Percentiles rank a stretch among this genome's conserved stretches.
phyloP scores from a whole-genome alignment of 2,888 invertebrate genomes.

The Polydrusus cervinus region DNA sequence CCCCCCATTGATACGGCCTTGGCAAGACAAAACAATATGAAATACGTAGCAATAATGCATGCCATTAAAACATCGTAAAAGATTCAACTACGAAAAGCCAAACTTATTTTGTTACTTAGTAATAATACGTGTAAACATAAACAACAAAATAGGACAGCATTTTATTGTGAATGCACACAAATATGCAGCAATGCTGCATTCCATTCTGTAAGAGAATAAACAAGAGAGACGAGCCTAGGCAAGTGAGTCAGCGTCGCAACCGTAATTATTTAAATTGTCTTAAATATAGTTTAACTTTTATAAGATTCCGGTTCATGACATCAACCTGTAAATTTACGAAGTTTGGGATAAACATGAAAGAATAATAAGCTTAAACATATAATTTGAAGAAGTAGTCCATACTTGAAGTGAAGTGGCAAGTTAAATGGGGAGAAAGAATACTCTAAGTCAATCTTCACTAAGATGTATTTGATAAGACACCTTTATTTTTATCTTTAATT shows the following conservation, averaged over 20 bases:
- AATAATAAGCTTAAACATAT: too few species aligned
- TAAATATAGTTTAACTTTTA: too few species aligned
- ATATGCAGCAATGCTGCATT: conserved; percentile 44
- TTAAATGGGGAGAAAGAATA: too few species aligned
- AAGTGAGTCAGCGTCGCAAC: conserved; percentile 19
- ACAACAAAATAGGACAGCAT: conserved; percentile 41
- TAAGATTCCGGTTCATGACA: too few species aligned
- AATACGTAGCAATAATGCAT: not conserved
- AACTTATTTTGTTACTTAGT: conserved; percentile 28
- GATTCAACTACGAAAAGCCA: conserved; percentile 28
- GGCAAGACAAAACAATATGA: not conserved
- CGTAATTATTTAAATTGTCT: not conserved
- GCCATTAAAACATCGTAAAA: conserved; percentile 26
- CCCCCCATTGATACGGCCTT: too few species aligned
- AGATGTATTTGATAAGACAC: too few species aligned
- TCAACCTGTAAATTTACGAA: too few species aligned
- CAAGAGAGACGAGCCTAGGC: conserved; percentile 22
- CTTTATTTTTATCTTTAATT: too few species aligned
- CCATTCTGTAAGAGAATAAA: conserved; percentile 38
- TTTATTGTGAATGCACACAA: conserved; percentile 39
- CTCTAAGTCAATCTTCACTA: too few species aligned
- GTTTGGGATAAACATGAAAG: too few species aligned
- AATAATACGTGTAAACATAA: conserved; percentile 30
- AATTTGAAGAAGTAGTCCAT: too few species aligned
- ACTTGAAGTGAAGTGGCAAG: too few species aligned